Conservation (phyloP, 2,113 vertebrate species). For the Diphyllodes magnificus region DNA sequence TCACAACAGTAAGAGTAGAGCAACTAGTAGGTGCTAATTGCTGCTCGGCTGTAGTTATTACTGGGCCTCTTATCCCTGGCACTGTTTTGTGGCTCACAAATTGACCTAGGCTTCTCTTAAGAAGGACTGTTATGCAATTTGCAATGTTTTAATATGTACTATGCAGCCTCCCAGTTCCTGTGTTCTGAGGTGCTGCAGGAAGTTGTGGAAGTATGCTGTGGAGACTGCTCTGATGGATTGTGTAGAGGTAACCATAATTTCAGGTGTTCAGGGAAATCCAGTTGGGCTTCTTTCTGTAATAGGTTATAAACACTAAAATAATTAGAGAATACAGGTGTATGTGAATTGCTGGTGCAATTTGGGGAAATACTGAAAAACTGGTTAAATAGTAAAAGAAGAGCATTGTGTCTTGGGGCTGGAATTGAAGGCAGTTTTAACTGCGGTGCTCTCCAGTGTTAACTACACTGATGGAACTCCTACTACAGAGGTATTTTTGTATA, state of each 20-base stretch:
- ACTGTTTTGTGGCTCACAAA: background rate
- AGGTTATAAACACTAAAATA: background rate
- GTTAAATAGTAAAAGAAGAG: background rate
- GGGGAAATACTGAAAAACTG: background rate
- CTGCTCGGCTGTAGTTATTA: background rate
- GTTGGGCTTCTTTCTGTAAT: background rate
- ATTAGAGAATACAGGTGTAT: background rate
- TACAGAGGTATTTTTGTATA: background rate
- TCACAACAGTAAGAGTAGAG: background rate
- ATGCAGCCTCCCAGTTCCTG: background rate
- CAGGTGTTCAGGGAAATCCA: background rate
- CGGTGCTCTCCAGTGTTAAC: background rate
- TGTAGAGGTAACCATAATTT: background rate
- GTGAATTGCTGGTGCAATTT: background rate
- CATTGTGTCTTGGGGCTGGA: background rate
- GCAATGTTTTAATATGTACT: background rate
- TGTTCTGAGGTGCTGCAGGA: background rate
- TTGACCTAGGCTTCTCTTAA: background rate
- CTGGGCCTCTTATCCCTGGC: background rate
- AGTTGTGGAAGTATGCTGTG: background rate
- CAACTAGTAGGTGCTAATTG: background rate
- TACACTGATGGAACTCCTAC: background rate
- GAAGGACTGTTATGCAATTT: background rate
- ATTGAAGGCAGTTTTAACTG: background rate
- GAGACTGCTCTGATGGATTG: background rate